Evolutionary conservation across 2,797 vertebrate genomes (phyloP), one percentile per base, ranked within the genome.

Genomic region (Apogon talboti): DNA sequence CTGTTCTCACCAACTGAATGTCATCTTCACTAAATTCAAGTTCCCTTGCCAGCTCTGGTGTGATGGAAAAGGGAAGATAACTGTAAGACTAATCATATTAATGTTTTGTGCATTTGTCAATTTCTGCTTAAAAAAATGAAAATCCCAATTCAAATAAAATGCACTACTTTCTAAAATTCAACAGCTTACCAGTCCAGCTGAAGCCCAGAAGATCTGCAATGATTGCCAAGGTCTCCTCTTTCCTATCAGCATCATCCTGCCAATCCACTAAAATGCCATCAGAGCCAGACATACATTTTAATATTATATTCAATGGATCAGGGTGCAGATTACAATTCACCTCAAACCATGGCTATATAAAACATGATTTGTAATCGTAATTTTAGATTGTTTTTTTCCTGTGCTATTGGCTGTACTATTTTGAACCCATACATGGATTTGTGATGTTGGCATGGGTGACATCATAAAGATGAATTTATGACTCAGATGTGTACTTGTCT

Each of bases 131-230:
- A 11, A 58, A 53, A 40, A 43, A 13, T 3, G 65, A 40, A 21
- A 49, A 7, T 50, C 45, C 1, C 7, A 42, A 13, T 28, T 24
- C 3, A 52, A 67, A 72, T 1, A 16, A 54, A 33, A 38, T 35
- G 1, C 7, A 49, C 15, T 10, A 42, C 0, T 18, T 35, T 35
- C 33, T 10, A 44, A 15, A 16, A 33, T 52, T 59, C 76, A 11
- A 73, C 7, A 66, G 14, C 90, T 90, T 93, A 99, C 97, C 98
- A 92, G 97, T 98, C 98, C 98, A 99, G 83, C 98, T 99, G 94
- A 99, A 99, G 82, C 98, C 98, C 67, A 99, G 95, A 55, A 99
- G 97, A 89, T 99, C 98, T 3, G 97, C 96, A 82, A 98, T 95
- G 73, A 98, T 95, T 55, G 97, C 94, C 87, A 99, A 91, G 68